Conservation (phyloP, 1,140 invertebrate species). For the Samia ricini region DNA sequence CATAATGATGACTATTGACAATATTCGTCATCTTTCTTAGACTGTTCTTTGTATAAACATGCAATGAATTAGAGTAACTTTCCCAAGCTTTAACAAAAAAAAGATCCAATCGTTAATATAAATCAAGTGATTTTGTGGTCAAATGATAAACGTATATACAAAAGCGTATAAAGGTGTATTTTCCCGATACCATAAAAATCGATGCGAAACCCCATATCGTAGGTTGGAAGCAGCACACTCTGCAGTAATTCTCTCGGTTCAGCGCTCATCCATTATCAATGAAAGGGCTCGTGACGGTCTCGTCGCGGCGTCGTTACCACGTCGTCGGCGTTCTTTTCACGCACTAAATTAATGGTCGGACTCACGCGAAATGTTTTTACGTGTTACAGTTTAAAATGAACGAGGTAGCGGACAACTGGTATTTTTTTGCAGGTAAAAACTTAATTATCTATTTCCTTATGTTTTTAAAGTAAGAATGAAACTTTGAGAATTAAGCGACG, state of each 20-base stretch:
- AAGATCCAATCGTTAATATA: too few species aligned
- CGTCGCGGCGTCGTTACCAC: constrained; percentile 9
- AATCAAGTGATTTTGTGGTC: too few species aligned
- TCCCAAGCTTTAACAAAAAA: too few species aligned
- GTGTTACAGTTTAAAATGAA: constrained; percentile 7
- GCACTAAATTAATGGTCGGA: constrained; percentile 64
- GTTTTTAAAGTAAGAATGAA: too few species aligned
- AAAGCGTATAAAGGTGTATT: not conserved
- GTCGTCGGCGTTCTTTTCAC: constrained; percentile 55
- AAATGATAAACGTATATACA: not conserved
- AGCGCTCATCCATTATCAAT: constrained; percentile 21
- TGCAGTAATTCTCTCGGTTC: constrained; percentile 11
- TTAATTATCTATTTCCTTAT: too few species aligned
- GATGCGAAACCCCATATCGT: not conserved
- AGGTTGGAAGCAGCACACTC: not conserved
- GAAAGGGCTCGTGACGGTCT: constrained; percentile 14
- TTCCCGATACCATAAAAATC: not conserved
- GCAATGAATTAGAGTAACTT: too few species aligned
- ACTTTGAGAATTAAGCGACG: not conserved
- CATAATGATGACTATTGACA: too few species aligned
- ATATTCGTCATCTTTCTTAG: too few species aligned
- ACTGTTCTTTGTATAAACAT: too few species aligned
- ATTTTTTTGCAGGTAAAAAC: not conserved
- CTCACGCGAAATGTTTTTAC: constrained; percentile 59
- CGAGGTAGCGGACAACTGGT: not conserved